These are phyloP conservation scores for Podarcis siculus DNA, from an alignment of 2,797 vertebrate genomes.

Conservation along the genomic window DNA sequence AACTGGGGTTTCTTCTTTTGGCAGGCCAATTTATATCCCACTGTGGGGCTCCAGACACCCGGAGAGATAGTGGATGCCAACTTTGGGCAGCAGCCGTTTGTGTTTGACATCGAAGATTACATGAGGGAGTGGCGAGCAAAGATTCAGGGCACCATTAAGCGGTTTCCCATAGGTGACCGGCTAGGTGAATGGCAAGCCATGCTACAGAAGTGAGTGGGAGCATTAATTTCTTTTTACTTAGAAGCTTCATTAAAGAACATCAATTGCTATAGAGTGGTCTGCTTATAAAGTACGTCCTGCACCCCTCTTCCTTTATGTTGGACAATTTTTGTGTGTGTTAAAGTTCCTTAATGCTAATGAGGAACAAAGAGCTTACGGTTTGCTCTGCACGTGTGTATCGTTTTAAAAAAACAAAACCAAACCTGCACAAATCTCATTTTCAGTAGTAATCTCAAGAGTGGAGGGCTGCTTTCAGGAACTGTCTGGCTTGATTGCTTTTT, in stretches of 20 bases:
- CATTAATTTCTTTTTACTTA: background rate
- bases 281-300: background rate
- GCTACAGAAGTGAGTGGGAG: constrained; percentile 91
- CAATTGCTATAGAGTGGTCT: background rate
- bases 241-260: background rate
- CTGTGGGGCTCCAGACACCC: constrained; percentile 96
- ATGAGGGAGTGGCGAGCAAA: constrained; percentile 98
- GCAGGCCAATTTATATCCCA: constrained; percentile 96
- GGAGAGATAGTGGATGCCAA: constrained; percentile 98
- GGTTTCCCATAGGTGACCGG: constrained; percentile 94
- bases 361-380: background rate
- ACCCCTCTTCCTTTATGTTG: background rate
- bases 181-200: constrained; percentile 97
- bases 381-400: background rate
- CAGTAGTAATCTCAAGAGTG: too few relatives aligned
- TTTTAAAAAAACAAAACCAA: background rate
- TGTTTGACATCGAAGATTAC: constrained; percentile 99
- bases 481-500: background rate
- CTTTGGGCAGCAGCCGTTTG: constrained; percentile 97
- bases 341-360: background rate
- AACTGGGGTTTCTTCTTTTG: constrained; percentile 60
- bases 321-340: background rate
- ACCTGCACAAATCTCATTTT: background rate
- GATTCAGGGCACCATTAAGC: constrained; percentile 94
- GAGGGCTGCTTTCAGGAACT: background rate